A percentile compares a stretch with the other conserved stretches of the same genome.
These are phyloP conservation scores for Grallaria varia DNA, from an alignment of 2,113 vertebrate genomes.

Conservation along the genomic window DNA sequence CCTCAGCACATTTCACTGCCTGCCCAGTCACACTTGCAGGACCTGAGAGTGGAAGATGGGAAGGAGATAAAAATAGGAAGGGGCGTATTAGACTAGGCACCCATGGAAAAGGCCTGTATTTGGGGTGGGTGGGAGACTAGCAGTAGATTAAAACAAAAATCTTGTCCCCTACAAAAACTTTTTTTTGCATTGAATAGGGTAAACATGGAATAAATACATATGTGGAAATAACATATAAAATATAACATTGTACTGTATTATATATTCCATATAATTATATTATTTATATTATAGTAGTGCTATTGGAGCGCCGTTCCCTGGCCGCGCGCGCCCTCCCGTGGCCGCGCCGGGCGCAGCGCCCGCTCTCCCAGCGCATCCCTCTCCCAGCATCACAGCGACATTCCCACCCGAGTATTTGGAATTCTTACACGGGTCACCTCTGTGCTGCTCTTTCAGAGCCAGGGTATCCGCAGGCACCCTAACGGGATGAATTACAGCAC, in stretches of 20 bases:
- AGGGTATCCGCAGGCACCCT: too few relatives aligned
- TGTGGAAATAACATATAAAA: not conserved
- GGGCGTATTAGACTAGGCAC: not conserved
- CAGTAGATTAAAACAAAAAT: not conserved
- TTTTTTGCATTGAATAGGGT: not conserved
- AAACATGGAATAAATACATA: not conserved
- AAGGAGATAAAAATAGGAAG: not conserved
- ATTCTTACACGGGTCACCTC: not conserved
- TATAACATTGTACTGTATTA: not conserved
- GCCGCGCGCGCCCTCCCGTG: not conserved
- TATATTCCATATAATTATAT: too few relatives aligned
- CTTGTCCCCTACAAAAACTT: not conserved
- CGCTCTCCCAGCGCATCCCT: too few relatives aligned
- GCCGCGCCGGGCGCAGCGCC: not conserved
- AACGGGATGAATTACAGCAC: not conserved
- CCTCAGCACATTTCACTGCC: not conserved
- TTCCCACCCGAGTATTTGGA: not conserved
- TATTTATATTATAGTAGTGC: too few relatives aligned
- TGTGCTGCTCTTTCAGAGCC: not conserved
- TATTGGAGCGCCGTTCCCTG: not conserved
- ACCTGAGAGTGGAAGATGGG: rapidly evolving
- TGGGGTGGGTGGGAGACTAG: not conserved
- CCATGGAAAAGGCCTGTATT: not conserved
- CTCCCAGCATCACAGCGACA: too few relatives aligned
- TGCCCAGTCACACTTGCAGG: not conserved